Base-by-base conservation (phyloP, 2,797 vertebrate species). In the Oophaga sylvatica region DNA sequence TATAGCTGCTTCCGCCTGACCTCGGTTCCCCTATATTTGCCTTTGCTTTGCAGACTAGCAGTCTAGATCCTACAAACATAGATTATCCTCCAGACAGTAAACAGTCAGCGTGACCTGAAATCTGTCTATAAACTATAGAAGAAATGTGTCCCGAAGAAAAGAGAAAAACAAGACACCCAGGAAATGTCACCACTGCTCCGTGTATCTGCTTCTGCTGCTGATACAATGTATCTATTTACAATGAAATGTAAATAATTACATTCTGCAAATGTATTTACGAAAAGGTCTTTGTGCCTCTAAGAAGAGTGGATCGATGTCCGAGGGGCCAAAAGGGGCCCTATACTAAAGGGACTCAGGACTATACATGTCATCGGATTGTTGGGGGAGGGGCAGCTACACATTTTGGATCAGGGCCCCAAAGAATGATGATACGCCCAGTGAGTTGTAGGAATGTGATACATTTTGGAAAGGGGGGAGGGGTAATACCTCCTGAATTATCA, bases 51-150 rank as follows among this genome's bases (percentile, higher is more conserved):
- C 22, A 22, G 15, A 6, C 20, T 81, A 63, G 59, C 67, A 62
- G 68, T 71, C 68, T 71, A 35, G 57, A 84, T 82, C 48, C 63
- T 68, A 82, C 63, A 15, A 57, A n/a, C 63, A 77, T 76, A 84
- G 60, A 85, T 85, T 65, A 78, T 22, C 48, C 20, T 7, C 84
- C 79, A 81, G 79, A 87, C 85, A 75, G 85, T 76, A 65, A 73
- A 81, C 68, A 81, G 57, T 41, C 68, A 8, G 2, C 5, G 19
- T 63, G 29, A 79, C n/a, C 76, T 60, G 63, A 65, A 67, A 41
- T 86, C n/a, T 35, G 56, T 56, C 26, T 59, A 79, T 16, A 77
- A 77, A 77, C 19, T 76, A 77, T 56, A 26, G 48, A 26, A 19
- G 20, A 9, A 15, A 20, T 5, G 6, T 76, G 65, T 67, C 10